Conservation (phyloP, 2,113 vertebrate genomes). For the Cyanoramphus novaezelandiae region DNA sequence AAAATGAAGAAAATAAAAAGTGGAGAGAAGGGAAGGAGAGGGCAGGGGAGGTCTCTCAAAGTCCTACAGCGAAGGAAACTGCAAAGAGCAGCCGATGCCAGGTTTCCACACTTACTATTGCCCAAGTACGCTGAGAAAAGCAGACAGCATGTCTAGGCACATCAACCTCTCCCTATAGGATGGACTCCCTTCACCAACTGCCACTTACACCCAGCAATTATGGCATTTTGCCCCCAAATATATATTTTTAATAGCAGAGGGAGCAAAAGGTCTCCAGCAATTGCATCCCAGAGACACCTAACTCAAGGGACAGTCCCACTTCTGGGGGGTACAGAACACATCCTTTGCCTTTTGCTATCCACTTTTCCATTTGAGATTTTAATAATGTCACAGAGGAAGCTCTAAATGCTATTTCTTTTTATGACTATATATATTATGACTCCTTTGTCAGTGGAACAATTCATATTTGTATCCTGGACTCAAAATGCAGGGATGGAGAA, state of each 20-base stretch:
- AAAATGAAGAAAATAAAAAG: neutral
- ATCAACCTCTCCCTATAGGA: neutral
- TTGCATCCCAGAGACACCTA: neutral
- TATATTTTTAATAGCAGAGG: neutral
- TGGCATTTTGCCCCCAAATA: neutral
- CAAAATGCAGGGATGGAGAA: neutral
- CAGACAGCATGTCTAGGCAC: neutral
- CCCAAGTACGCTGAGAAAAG: neutral
- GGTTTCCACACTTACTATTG: neutral
- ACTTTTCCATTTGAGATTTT: neutral
- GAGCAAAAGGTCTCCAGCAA: neutral
- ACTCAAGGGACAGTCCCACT: neutral
- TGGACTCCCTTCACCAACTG: neutral
- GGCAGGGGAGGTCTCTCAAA: neutral
- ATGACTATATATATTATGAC: neutral
- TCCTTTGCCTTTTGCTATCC: neutral
- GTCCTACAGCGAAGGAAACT: neutral
- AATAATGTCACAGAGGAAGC: neutral
- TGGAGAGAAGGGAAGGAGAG: neutral
- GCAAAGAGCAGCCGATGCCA: neutral
- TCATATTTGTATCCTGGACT: neutral
- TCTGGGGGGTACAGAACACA: fast-evolving
- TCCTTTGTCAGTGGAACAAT: neutral
- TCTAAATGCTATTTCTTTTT: neutral
- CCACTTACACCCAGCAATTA: neutral